Conservation (phyloP, 2,888 invertebrate species). For the Eristalis intricaria region DNA sequence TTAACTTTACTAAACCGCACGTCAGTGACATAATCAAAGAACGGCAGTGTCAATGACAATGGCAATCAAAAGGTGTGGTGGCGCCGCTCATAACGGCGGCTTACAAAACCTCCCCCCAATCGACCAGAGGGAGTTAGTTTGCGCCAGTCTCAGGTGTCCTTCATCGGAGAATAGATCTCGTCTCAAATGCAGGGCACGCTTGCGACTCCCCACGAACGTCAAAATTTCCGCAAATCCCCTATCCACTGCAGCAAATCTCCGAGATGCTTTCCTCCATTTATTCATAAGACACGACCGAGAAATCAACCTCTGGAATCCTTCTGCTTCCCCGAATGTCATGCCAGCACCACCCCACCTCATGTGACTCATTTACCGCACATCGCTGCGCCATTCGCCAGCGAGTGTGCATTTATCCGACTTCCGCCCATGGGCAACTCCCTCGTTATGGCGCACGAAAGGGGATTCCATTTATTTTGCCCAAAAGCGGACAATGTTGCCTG, state of each 20-base stretch:
- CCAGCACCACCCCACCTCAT: neutral
- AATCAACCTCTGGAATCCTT: neutral
- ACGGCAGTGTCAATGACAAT: too few species aligned
- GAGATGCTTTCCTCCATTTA: neutral
- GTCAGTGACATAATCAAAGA: too few species aligned
- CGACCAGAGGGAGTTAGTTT: too few species aligned
- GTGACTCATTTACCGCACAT: neutral
- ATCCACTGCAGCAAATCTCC: neutral
- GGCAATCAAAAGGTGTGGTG: too few species aligned
- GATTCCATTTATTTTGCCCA: slow-evolving; percentile 30
- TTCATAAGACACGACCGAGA: neutral
- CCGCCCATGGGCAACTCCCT: neutral
- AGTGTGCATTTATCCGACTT: neutral
- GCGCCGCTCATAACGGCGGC: too few species aligned
- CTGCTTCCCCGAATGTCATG: neutral
- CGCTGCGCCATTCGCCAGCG: neutral
- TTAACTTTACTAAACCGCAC: too few species aligned
- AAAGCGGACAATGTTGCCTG: slow-evolving; percentile 53
- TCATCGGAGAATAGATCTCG: too few species aligned
- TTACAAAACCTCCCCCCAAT: too few species aligned
- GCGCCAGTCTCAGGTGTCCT: too few species aligned
- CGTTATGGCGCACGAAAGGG: neutral
- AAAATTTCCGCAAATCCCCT: neutral
- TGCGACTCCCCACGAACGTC: too few species aligned
- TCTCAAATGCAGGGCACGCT: too few species aligned